phyloP scores from a whole-genome alignment of 2,797 vertebrate species.

The Muscicapa striata region DNA sequence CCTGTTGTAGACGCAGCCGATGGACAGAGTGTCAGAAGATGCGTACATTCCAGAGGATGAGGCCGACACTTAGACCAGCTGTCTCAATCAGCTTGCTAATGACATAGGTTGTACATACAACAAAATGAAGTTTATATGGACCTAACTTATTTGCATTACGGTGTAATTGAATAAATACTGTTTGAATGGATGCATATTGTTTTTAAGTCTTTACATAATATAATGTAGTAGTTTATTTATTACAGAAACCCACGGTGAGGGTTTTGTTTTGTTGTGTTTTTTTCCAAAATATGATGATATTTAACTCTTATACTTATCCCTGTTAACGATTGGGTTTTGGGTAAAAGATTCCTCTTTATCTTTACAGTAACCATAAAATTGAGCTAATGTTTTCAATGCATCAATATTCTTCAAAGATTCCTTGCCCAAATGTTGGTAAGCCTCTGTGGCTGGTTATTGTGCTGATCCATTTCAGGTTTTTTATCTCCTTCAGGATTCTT shows the following conservation, averaged over 20 bases:
- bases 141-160: constrained; percentile 68
- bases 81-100: constrained; percentile 44
- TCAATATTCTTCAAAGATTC: not conserved
- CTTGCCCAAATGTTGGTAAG: not conserved
- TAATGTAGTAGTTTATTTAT: not conserved
- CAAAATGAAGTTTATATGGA: constrained; percentile 60
- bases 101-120: constrained; percentile 49
- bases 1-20: constrained; percentile 56
- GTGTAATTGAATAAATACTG: constrained; percentile 76
- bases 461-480: not conserved
- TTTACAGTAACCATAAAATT: not conserved
- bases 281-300: not conserved
- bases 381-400: not conserved
- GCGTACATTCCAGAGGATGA: constrained; percentile 51
- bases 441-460: not conserved
- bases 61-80: constrained; percentile 23
- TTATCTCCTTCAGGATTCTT: not conserved
- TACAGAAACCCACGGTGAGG: not conserved
- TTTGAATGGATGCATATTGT: constrained; percentile 53
- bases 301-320: not conserved
- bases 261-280: not conserved
- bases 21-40: constrained; percentile 64
- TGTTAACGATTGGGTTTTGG: not conserved
- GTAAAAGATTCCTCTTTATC: not conserved
- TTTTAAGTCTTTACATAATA: constrained; percentile 47